These are phyloP conservation scores for Anarrhichthys ocellatus DNA, from an alignment of 2,113 vertebrate genomes.

Conservation along the genomic window DNA sequence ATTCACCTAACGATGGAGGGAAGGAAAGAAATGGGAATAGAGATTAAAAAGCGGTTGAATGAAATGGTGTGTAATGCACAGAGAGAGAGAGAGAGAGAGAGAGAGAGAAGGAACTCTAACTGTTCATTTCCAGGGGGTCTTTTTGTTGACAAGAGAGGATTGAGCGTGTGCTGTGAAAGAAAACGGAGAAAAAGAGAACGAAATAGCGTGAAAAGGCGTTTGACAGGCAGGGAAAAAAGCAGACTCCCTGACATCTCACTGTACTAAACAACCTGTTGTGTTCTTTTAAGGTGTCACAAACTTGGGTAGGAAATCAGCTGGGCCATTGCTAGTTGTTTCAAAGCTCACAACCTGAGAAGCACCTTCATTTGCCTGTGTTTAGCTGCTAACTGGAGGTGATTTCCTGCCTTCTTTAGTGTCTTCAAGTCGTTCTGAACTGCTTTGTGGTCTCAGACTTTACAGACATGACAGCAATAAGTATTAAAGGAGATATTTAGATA, in stretches of 20 bases:
- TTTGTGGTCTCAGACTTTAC: not conserved
- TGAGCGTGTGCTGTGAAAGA: not conserved
- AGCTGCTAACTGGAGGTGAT: not conserved
- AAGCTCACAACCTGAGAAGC: not conserved
- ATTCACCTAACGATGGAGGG: not conserved
- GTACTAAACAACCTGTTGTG: not conserved
- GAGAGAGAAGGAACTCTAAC: not conserved
- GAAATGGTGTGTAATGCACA: not conserved
- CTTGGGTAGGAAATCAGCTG: not conserved
- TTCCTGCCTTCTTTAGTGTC: not conserved
- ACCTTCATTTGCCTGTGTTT: not conserved
- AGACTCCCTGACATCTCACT: constrained; percentile 9
- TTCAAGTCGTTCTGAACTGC: not conserved
- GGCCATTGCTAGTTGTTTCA: not conserved
- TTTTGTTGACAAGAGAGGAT: not conserved
- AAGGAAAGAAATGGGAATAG: not conserved
- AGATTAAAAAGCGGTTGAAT: not conserved
- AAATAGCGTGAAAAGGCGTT: constrained; percentile 4
- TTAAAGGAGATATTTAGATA: not conserved
- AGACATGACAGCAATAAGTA: not conserved
- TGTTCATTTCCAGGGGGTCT: constrained; percentile 22
- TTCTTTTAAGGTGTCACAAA: not conserved
- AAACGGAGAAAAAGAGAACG: not conserved
- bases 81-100: not conserved
- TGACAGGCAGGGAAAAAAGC: constrained; percentile 7